Evolutionary conservation across 2,113 vertebrate species (phyloP).

Genomic region (Carassius gibelio): DNA sequence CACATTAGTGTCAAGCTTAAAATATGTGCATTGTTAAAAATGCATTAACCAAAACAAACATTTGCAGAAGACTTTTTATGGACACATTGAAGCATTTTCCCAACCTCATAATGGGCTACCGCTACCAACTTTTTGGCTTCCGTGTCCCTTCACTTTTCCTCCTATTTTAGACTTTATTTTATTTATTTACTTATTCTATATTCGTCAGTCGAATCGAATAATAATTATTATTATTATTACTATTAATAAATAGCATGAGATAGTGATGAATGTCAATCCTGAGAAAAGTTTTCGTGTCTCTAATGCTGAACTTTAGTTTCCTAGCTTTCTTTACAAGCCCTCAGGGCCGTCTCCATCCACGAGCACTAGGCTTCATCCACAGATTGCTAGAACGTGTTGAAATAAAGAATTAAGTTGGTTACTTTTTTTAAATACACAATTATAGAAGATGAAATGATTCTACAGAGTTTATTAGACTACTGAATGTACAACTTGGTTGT

Average conservation of each 20-base stretch:
- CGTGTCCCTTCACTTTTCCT: background rate
- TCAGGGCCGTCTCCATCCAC: conserved; percentile 6
- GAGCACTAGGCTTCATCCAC: background rate
- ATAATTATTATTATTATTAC: background rate
- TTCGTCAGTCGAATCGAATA: background rate
- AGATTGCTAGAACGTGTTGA: conserved; percentile 31
- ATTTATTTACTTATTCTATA: background rate
- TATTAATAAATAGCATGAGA: background rate
- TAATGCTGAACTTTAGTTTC: background rate
- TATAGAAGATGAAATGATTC: background rate
- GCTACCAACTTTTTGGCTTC: background rate
- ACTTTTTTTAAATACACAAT: background rate
- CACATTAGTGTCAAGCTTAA: conserved; percentile 12
- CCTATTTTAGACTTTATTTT: background rate
- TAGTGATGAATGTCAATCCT: background rate
- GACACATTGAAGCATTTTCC: conserved; percentile 13
- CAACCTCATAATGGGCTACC: background rate
- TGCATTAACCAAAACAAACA: conserved; percentile 19
- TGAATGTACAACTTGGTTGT: background rate
- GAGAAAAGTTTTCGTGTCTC: background rate
- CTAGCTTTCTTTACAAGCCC: background rate
- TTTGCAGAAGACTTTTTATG: background rate
- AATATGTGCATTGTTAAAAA: conserved; percentile 9
- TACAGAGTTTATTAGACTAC: background rate
- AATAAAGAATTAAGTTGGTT: background rate